These are phyloP conservation scores for Anarsia innoxiella DNA, from an alignment of 2,888 invertebrate species.

Conservation along the genomic window DNA sequence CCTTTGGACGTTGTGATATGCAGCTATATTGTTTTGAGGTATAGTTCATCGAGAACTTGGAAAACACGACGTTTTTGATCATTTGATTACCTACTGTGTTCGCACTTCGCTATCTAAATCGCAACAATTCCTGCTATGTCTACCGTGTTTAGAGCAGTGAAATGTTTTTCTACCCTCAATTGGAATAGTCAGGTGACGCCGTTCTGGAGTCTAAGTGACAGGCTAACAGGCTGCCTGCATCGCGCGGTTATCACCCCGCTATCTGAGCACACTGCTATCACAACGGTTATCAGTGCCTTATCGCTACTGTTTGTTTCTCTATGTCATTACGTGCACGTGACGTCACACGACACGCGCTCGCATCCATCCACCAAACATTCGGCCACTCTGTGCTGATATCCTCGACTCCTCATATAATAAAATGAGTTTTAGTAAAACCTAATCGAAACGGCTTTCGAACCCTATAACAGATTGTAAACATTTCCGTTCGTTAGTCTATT, in stretches of 20 bases:
- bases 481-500: conserved; percentile 54
- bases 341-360: conserved; percentile 33
- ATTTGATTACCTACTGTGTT: too few species aligned
- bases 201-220: too few species aligned
- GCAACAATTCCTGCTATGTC: too few species aligned
- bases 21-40: too few species aligned
- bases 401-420: not conserved
- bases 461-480: conserved; percentile 54
- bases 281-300: conserved; percentile 56
- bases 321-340: conserved; percentile 51
- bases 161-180: too few species aligned
- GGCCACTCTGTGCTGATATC: not conserved
- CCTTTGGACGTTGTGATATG: too few species aligned
- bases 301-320: conserved; percentile 67
- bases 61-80: too few species aligned
- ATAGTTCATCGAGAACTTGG: too few species aligned
- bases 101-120: too few species aligned
- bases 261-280: too few species aligned
- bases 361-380: not conserved
- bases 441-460: conserved; percentile 34
- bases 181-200: too few species aligned
- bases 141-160: too few species aligned
- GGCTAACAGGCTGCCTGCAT: conserved; percentile 43
- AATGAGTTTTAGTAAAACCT: conserved; percentile 17
- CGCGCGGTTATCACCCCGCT: conserved; percentile 57